phyloP scores from a whole-genome alignment of 2,888 invertebrate genomes.

The Spodoptera littoralis region DNA sequence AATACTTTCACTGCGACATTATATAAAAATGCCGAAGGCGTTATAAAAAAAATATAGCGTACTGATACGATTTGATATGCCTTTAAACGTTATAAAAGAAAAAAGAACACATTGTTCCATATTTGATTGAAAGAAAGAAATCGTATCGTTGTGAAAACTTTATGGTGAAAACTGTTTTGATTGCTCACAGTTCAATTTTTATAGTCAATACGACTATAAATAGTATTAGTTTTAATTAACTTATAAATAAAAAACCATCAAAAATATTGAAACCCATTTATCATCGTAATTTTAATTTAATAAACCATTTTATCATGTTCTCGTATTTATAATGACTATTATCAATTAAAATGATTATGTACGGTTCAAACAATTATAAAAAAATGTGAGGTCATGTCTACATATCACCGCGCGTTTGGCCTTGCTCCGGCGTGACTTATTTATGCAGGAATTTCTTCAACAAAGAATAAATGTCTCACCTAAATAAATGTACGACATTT shows the following conservation, averaged over 20 bases:
- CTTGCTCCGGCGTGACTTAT: slow-evolving; percentile 47
- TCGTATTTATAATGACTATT: slow-evolving; percentile 2
- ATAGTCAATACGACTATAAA: no score
- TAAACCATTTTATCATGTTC: neutral
- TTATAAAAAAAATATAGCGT: neutral
- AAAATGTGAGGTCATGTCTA: slow-evolving; percentile 43
- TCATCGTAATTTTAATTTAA: no score
- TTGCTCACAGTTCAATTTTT: no score
- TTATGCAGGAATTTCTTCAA: slow-evolving; percentile 59
- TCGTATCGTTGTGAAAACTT: no score
- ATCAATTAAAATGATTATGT: slow-evolving; percentile 18
- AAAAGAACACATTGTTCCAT: neutral
- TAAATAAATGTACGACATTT: slow-evolving; percentile 6
- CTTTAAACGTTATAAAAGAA: neutral
- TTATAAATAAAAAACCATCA: no score
- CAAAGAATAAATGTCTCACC: slow-evolving; percentile 47
- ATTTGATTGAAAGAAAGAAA: neutral
- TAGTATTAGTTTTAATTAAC: no score
- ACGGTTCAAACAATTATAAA: slow-evolving; percentile 26
- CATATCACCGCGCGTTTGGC: slow-evolving; percentile 18
- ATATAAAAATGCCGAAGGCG: no score
- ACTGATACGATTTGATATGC: slow-evolving; percentile 1
- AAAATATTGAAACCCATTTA: no score
- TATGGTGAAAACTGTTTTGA: no score
- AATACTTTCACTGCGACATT: slow-evolving; percentile 14